Evolutionary conservation across 2,888 invertebrate genomes (phyloP).

Genomic region (Stratiomys singularior): DNA sequence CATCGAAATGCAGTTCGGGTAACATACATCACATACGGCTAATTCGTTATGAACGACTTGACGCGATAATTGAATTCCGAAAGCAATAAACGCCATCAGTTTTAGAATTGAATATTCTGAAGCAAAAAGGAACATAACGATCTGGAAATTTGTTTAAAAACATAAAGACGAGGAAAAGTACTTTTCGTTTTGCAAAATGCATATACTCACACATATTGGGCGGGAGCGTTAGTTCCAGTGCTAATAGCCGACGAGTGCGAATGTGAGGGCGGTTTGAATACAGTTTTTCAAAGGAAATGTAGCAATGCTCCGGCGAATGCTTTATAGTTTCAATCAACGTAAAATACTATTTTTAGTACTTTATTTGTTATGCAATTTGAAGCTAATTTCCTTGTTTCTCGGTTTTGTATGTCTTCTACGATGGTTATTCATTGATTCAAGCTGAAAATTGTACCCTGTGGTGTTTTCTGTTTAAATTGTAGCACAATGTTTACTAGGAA

Average conservation of each 20-base stretch:
- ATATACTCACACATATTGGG: neutral
- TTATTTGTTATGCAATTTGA: neutral
- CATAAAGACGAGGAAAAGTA: neutral
- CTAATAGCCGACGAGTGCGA: neutral
- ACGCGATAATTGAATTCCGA: constrained; percentile 44
- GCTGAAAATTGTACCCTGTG: neutral
- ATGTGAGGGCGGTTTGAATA: neutral
- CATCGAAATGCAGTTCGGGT: constrained; percentile 5
- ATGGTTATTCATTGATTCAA: neutral
- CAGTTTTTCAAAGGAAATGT: neutral
- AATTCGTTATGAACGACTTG: constrained; percentile 42
- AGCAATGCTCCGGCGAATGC: neutral
- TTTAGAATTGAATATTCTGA: neutral
- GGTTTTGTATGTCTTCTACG: too few relatives aligned
- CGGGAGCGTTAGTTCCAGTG: neutral
- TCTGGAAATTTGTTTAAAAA: constrained; percentile 21
- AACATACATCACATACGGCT: neutral
- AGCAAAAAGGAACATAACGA: neutral
- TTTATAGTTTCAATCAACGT: constrained; percentile 18
- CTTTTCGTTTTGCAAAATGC: neutral
- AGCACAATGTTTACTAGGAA: neutral
- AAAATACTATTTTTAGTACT: neutral
- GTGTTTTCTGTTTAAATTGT: neutral
- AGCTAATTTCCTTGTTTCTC: neutral
- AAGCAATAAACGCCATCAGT: constrained; percentile 27